phyloP scores from a whole-genome alignment of 2,888 invertebrate species.

The Nezara viridula region DNA sequence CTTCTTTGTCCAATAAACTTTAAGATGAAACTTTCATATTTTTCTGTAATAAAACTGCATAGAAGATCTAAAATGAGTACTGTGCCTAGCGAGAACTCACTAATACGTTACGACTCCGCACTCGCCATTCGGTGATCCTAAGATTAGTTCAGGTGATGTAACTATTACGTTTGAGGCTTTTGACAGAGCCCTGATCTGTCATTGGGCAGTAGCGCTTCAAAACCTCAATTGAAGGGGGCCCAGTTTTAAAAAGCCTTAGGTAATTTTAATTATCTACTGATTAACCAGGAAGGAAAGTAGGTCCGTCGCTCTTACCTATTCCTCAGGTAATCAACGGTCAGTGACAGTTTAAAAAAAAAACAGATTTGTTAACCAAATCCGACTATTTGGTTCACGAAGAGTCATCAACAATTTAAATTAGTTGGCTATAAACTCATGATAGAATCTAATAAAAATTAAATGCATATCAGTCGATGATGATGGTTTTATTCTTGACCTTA shows the following conservation, averaged over 20 bases:
- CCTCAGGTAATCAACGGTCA: background rate
- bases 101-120: background rate
- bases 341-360: background rate
- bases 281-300: conserved; percentile 45
- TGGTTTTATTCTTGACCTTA: too few relatives aligned
- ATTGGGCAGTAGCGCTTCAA: background rate
- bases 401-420: background rate
- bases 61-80: background rate
- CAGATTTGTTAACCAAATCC: background rate
- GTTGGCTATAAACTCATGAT: background rate
- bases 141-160: conserved; percentile 6
- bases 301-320: background rate
- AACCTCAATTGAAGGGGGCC: background rate
- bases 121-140: background rate
- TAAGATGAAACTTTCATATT: too few relatives aligned
- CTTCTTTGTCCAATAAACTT: too few relatives aligned
- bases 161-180: conserved; percentile 5
- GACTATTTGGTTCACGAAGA: background rate
- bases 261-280: conserved; percentile 41
- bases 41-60: too few relatives aligned
- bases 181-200: background rate
- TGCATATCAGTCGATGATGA: background rate
- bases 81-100: background rate
- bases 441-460: background rate
- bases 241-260: conserved; percentile 28